Base-by-base conservation (phyloP, 2,797 vertebrate species). In the Sebastes reedi region DNA sequence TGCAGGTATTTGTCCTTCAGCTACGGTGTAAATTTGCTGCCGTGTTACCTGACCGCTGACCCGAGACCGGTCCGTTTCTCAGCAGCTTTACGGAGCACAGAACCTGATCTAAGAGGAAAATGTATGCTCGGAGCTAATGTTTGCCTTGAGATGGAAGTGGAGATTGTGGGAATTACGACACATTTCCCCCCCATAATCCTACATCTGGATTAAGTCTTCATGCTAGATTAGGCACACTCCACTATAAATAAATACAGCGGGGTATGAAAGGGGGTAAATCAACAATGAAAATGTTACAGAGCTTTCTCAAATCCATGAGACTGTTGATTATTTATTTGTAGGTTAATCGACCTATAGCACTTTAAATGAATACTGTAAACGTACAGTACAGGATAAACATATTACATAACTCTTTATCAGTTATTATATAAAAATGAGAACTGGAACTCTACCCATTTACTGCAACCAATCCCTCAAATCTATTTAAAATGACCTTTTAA, bases 151-250 rank as follows among this genome's bases (percentile, higher is more conserved):
- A 59, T 89, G 80, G 80, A 86, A 73, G 75, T 27, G 54, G 59
- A 80, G 83, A 81, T 75, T 84, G 70, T n/a, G 72, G 70, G 87
- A 90, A 86, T 87, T 88, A 86, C 75, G 6, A 83, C 86, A 89
- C 32, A 25, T 85, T 86, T 83, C 85, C 82, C 50, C 32, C 6
- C 54, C 56, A 52, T 92, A 89, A 89, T 89, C 84, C 89, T 78
- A 82, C 89, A 91, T 89, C 77, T 92, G 89, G 79, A 88, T 86
- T 85, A 88, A 55, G 75, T 84, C 74, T 74, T 79, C 82, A 77
- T 64, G 87, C 81, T 76, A 79, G 87, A 84, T 90, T 87, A 89
- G 64, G 27, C 50, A 4, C 36, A 55, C 42, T 58, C 60, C 39
- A 72, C 60, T 29, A 60, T 77, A 83, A 90, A 86, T 86, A 78